Base-by-base conservation (phyloP, 1,140 invertebrate genomes). In the Drosophila repleta region DNA sequence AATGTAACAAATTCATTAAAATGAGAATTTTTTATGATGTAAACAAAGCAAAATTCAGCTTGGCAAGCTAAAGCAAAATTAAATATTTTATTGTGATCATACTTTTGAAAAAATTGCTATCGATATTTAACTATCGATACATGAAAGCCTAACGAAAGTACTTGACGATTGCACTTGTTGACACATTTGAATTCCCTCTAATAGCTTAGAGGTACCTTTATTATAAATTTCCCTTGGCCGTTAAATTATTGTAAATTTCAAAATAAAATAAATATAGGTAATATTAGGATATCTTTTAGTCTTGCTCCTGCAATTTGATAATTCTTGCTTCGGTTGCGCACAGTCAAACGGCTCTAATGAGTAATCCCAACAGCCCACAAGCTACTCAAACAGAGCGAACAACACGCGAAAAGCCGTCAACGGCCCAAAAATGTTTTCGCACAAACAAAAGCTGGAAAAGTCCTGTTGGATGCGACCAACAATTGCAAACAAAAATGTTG, bases 401-500 rank as follows among this genome's bases (percentile, higher is more conserved):
- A 62, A 37, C 61, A 65, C 37, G 46, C 55, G 48, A 60, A 58
- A 72, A 72, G 49, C 69, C 63, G 56, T 55, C 41, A 72, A 72
- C 53, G 52, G 46, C 13, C 11, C 48, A 67, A 72, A 72, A 65
- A 67, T 72, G 43, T 66, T 66, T 26, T 46, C 69, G 79, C 62
- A 63, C 68, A 84, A 84, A 84, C 61, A 73, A 53, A 62, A 48
- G 55, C 53, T 26, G 49, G 56, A 48, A 57, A 45, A 69, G 18
- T 35, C 20, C 18, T n/a, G 26, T 56, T 69, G 39, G 26, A 26
- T 51, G 37, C 53, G 69, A 64, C 52, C 69, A 56, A 45, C 43
- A 70, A 73, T 56, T 68, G 58, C 71, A 69, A 74, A 69, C 71
- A 74, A 69, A 83, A 83, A 79, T 72, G 57, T 51, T 69, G 37